A percentile compares a stretch with the other conserved stretches of the same genome.
phyloP scores from a whole-genome alignment of 2,113 vertebrate genomes.

The Alligator mississippiensis region DNA sequence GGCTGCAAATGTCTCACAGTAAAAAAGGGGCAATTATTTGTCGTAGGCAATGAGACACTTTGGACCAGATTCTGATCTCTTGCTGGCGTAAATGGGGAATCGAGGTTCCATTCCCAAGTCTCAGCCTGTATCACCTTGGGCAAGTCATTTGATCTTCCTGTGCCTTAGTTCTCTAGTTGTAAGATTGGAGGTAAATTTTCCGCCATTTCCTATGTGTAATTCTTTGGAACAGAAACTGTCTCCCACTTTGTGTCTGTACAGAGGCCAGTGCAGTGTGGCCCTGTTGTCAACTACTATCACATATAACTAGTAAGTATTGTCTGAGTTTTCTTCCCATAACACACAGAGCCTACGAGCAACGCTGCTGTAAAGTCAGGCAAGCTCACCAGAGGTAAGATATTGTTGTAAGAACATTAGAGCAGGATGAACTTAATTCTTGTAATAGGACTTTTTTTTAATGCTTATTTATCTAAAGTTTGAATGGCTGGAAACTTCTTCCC shows the following conservation, averaged over 20 bases:
- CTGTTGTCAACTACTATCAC: not conserved
- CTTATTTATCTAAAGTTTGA: conserved; percentile 60
- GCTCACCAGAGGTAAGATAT: conserved; percentile 6
- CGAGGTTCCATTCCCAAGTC: not conserved
- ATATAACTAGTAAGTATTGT: not conserved
- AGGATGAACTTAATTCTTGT: conserved; percentile 65
- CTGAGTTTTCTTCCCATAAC: not conserved
- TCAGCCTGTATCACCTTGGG: not conserved
- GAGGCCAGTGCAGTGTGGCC: fast-evolving
- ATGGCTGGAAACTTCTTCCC: conserved; percentile 58
- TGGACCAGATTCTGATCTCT: not conserved
- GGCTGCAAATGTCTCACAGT: not conserved
- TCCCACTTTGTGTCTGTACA: not conserved
- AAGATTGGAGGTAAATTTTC: fast-evolving
- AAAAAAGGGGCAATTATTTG: not conserved
- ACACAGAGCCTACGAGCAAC: not conserved
- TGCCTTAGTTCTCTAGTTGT: not conserved
- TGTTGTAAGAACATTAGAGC: conserved; percentile 32
- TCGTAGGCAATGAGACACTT: not conserved
- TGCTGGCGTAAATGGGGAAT: not conserved
- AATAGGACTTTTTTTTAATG: not conserved
- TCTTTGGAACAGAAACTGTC: not conserved
- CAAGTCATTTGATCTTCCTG: not conserved
- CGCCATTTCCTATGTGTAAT: not conserved
- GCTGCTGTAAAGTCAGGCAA: not conserved